Base-by-base conservation (phyloP, 2,888 invertebrate species). In the Standfussiana lucernea region DNA sequence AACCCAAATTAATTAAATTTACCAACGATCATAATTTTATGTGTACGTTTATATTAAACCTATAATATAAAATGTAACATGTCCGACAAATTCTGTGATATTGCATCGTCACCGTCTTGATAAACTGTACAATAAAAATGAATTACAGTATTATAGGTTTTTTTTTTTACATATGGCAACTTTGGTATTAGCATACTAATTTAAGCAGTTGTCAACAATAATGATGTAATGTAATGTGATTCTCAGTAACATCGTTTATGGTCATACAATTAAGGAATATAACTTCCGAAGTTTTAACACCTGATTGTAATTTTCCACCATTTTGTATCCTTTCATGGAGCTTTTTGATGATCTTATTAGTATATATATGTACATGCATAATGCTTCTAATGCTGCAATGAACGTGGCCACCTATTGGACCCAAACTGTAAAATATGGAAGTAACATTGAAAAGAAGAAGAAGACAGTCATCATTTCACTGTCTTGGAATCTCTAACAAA, bases 31-130 rank as follows among this genome's bases (percentile, higher is more conserved):
- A 71, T 62, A 72, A 66, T 59, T 65, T 7, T 69, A 0, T 67
- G 24, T 24, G 35, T 47, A 47, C 24, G 42, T 70, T 61, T 28
- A 69, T 62, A 74, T 61, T 69, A 67, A 42, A 66, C 18, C 4
- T 59, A 37, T 53, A 56, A 3, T 65, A 28, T 37, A 67, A 77
- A 73, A 42, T 37, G 69, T 65, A 77, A 79, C 72, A 81, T 80
- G 84, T 88, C 84, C 83, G 62, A 85, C 70, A 80, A 85, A 88
- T 87, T 71, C 75, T 40, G 24, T 40, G 66, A 85, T 77, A 80
- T 68, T 78, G 84, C 87, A 77, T 85, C 77, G 89, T 90, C 86
- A 87, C 83, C 81, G 53, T 66, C 35, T 37, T 72, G 28, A 50
- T 59, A 69, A 59, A 67, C 8, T 53, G 45, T 53, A 77, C 67